phyloP scores from a whole-genome alignment of 2,888 invertebrate genomes.

The Bibio marci region DNA sequence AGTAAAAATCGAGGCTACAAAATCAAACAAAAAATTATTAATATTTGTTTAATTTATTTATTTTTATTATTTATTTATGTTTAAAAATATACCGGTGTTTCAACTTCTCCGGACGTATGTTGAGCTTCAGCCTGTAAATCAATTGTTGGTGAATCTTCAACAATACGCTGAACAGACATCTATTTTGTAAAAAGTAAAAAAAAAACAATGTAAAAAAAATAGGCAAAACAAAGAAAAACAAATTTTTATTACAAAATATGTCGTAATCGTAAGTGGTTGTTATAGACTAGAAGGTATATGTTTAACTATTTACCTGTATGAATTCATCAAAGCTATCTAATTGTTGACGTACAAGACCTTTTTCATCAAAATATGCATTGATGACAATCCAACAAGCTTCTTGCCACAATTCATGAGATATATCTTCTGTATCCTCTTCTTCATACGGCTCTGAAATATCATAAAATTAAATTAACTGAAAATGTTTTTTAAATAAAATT shows the following conservation, averaged over 20 bases:
- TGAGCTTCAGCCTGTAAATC: conserved; percentile 97
- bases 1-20: conserved; percentile 69
- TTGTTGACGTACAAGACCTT: conserved; percentile 96
- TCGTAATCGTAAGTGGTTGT: too few relatives aligned
- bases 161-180: conserved; percentile 98
- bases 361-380: conserved; percentile 99
- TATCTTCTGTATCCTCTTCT: conserved; percentile 85
- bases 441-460: conserved; percentile 33
- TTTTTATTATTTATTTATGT: conserved; percentile 7
- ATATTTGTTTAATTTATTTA: background rate
- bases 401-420: conserved; percentile 96
- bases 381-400: conserved; percentile 99
- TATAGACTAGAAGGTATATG: background rate
- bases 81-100: conserved; percentile 71
- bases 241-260: too few relatives aligned
- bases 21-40: background rate
- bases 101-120: conserved; percentile 84
- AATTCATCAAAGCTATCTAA: conserved; percentile 99
- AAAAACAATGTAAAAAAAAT: too few relatives aligned
- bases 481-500: background rate
- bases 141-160: conserved; percentile 97
- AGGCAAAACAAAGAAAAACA: too few relatives aligned
- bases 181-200: conserved; percentile 7
- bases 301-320: conserved; percentile 44
- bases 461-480: conserved; percentile 19